phyloP scores from a whole-genome alignment of 2,888 invertebrate species.

The Heliconius cydno region DNA sequence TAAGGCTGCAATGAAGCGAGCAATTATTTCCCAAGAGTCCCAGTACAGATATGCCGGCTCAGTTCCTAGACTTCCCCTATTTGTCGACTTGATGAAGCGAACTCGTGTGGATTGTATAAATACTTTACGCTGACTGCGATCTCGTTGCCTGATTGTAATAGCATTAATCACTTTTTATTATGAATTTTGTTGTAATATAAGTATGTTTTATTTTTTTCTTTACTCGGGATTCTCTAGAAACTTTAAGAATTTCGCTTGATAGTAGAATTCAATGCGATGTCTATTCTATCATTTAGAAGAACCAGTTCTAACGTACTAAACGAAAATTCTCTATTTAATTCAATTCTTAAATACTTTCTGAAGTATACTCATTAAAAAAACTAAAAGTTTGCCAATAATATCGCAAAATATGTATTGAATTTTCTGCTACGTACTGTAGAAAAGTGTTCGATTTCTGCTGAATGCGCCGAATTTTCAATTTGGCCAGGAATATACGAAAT shows the following conservation, averaged over 20 bases:
- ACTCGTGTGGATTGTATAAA: conserved; percentile 46
- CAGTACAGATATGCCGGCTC: conserved; percentile 74
- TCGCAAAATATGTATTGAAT: conserved; percentile 27
- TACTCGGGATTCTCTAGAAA: too few species aligned
- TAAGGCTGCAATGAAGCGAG: conserved; percentile 70
- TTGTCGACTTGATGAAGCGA: conserved; percentile 70
- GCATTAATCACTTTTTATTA: conserved; percentile 36
- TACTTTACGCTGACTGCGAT: conserved; percentile 42
- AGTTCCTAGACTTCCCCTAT: conserved; percentile 72
- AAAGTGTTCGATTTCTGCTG: conserved; percentile 27
- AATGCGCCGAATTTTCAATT: conserved; percentile 42
- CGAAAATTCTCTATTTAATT: neutral
- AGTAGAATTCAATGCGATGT: too few species aligned
- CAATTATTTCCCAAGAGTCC: conserved; percentile 79
- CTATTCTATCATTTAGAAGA: too few species aligned
- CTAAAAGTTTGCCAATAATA: neutral
- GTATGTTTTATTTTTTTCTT: neutral
- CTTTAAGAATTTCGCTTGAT: too few species aligned
- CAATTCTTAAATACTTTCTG: too few species aligned
- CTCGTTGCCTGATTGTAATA: conserved; percentile 42
- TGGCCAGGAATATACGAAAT: conserved; percentile 40
- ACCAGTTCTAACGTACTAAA: too few species aligned
- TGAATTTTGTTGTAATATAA: neutral
- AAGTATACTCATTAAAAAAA: neutral
- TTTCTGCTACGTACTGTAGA: conserved; percentile 16